Evolutionary conservation across 2,113 vertebrate genomes (phyloP).

Genomic region (Vimba vimba): DNA sequence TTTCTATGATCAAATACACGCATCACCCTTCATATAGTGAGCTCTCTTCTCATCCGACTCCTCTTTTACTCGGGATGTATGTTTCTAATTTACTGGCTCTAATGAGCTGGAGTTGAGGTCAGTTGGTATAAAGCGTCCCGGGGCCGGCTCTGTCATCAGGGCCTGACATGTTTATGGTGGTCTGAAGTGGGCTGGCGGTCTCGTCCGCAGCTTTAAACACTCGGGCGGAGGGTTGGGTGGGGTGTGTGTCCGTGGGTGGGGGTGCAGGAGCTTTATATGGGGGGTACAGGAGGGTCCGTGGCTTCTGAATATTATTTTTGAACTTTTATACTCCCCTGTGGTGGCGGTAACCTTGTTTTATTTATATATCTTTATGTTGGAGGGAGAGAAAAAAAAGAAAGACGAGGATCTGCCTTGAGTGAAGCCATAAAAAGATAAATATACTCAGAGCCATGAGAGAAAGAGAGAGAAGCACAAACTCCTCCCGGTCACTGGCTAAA

Average conservation of each 20-base stretch:
- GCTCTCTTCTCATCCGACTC: slow-evolving; percentile 41
- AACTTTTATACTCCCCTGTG: slow-evolving; percentile 71
- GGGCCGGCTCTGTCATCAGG: slow-evolving; percentile 81
- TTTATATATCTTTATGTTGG: slow-evolving; percentile 66
- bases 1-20: slow-evolving; percentile 28
- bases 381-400: slow-evolving; percentile 55
- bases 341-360: slow-evolving; percentile 73
- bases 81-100: slow-evolving; percentile 81
- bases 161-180: slow-evolving; percentile 81
- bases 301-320: slow-evolving; percentile 74
- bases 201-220: slow-evolving; percentile 78
- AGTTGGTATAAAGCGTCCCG: slow-evolving; percentile 79
- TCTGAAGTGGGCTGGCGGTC: slow-evolving; percentile 80
- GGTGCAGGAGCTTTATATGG: slow-evolving; percentile 45
- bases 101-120: slow-evolving; percentile 84
- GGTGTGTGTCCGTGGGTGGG: slow-evolving; percentile 69
- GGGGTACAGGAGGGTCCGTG: slow-evolving; percentile 74
- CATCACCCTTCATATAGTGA: slow-evolving; percentile 8
- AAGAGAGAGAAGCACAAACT: slow-evolving; percentile 65
- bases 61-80: slow-evolving; percentile 68
- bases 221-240: slow-evolving; percentile 67
- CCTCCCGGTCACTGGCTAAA: slow-evolving; percentile 39
- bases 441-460: slow-evolving; percentile 70
- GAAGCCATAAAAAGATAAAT: slow-evolving; percentile 76
- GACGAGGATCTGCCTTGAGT: slow-evolving; percentile 74